A percentile compares a stretch with the other conserved stretches of the same genome.
These are phyloP conservation scores for Hiodon tergisus DNA, from an alignment of 2,113 vertebrate species.

Conservation along the genomic window DNA sequence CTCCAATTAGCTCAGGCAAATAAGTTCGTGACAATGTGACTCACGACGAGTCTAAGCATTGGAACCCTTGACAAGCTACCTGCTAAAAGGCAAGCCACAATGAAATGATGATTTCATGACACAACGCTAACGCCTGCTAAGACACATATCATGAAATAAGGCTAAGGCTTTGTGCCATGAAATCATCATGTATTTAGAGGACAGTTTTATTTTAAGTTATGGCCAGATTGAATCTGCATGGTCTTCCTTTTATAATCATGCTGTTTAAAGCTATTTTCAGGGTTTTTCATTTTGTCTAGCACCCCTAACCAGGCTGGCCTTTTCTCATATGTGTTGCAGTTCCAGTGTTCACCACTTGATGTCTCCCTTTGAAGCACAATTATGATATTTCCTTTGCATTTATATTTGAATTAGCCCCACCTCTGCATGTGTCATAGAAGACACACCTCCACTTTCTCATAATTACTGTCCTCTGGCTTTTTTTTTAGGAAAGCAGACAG, in stretches of 20 bases:
- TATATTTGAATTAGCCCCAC: not conserved
- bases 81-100: too few species aligned
- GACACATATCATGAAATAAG: too few species aligned
- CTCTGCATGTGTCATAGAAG: not conserved
- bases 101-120: too few species aligned
- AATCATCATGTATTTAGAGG: not conserved
- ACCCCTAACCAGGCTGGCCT: too few species aligned
- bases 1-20: not conserved
- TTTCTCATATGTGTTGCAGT: not conserved
- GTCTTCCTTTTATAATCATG: too few species aligned
- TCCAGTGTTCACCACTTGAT: not conserved
- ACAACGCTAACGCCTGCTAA: too few species aligned
- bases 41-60: not conserved
- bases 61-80: too few species aligned
- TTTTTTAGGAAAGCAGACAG: not conserved
- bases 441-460: not conserved
- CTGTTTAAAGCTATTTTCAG: too few species aligned
- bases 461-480: not conserved
- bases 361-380: constrained; percentile 3
- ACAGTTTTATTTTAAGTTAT: not conserved
- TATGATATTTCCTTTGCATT: not conserved
- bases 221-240: too few species aligned
- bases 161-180: not conserved
- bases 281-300: too few species aligned
- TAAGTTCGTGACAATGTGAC: not conserved